Evolutionary conservation across 2,113 vertebrate species (phyloP), one percentile per base, ranked within the genome.

Genomic region (Caracal caracal): DNA sequence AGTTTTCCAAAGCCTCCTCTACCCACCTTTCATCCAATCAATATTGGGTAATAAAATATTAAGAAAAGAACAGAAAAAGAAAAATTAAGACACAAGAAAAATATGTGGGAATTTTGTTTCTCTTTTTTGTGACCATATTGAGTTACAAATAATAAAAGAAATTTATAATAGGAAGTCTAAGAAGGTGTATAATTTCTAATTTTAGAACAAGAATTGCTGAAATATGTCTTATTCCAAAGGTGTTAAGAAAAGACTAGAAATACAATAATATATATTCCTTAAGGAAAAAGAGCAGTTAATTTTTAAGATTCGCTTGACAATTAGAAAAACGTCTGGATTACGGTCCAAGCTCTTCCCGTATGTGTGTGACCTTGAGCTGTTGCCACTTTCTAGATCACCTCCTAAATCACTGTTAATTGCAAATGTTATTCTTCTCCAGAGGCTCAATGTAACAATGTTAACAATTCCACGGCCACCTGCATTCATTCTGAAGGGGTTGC

Each of bases 341-440:
- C 0, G 3, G 35, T 87, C 79, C 75, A 95, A 83, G 49, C 40
- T 76, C 35, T 95, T 96, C 73, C 85, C 10, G 24, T 88, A 56
- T 68, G 13, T 79, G 6, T 89, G 15, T 75, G 78, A 96, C 93
- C 86, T 95, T 95, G 81, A 40, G 33, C 30, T 89, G 9, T 43
- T 95, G 86, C 73, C 53, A 79, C 68, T 93, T 86, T 89, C 68
- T 16, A 89, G 78, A 93, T 86, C 19, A 88, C 43, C 90, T 95
- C 75, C 82, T 95, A 96, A 96, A 92, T 95, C 75, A 95, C 59
- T 76, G 94, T 87, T 96, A 96, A 96, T 96, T 94, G 59, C n/a
- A 84, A 53, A 90, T 73, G 11, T 61, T 75, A 96, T 65, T 96
- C 43, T 92, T 96, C 83, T 88, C 49, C 35, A 22, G 40, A 35